Conservation (phyloP, 2,797 vertebrate genomes). For the Octomys mimax region DNA sequence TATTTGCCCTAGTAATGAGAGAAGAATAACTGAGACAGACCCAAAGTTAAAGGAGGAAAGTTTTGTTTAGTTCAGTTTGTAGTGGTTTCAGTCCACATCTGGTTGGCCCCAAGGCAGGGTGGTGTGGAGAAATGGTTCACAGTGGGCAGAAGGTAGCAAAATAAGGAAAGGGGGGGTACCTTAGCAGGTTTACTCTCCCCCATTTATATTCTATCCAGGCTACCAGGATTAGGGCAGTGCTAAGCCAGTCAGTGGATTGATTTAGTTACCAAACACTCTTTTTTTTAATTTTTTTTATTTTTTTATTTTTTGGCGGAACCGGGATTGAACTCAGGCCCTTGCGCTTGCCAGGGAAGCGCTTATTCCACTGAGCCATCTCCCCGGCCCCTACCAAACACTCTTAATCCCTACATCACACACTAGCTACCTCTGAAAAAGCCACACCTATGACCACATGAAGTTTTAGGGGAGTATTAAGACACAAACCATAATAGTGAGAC, state of each 20-base stretch:
- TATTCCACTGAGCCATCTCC: too few species aligned
- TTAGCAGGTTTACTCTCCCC: not conserved
- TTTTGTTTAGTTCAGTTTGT: not conserved
- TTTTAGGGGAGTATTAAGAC: not conserved
- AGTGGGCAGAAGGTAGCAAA: not conserved
- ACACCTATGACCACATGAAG: not conserved
- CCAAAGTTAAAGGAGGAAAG: not conserved
- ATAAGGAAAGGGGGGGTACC: not conserved
- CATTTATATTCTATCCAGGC: not conserved
- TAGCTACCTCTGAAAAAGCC: not conserved
- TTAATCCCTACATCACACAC: not conserved
- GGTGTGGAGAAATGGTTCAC: not conserved
- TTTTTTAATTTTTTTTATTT: too few species aligned
- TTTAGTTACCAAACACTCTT: not conserved
- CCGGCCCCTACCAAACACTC: not conserved
- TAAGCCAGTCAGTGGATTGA: not conserved
- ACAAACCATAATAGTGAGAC: not conserved
- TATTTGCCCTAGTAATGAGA: too few species aligned
- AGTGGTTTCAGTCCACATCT: not conserved
- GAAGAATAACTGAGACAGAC: not conserved
- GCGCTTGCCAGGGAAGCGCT: too few species aligned
- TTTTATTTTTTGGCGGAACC: too few species aligned
- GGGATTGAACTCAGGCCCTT: too few species aligned
- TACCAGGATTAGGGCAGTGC: not conserved
- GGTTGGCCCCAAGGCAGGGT: not conserved